Evolutionary conservation across 2,113 vertebrate species (phyloP).

Genomic region (Triplophysa dalaica): DNA sequence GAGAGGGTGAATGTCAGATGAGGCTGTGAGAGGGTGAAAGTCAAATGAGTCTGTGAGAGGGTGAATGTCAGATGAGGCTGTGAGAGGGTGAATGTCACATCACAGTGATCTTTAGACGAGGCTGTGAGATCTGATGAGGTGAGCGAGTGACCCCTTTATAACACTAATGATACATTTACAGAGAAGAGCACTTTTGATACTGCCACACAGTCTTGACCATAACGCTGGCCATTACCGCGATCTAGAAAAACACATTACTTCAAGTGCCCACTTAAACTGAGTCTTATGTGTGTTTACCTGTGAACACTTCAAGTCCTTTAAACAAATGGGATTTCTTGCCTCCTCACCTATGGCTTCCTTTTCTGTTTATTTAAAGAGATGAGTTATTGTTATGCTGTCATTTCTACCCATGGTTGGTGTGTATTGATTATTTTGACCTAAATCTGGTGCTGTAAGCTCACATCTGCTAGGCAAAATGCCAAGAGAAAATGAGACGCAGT

Average conservation of each 20-base stretch:
- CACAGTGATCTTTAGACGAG: not conserved
- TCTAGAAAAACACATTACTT: not conserved
- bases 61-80: too few species aligned
- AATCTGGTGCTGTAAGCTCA: slow-evolving; percentile 6
- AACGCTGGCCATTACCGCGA: not conserved
- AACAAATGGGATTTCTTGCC: not conserved
- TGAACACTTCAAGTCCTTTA: not conserved
- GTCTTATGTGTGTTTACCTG: slow-evolving; percentile 16
- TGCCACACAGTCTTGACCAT: not conserved
- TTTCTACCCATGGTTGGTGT: not conserved
- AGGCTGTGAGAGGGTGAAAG: too few species aligned
- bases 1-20: too few species aligned
- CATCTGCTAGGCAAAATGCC: slow-evolving; percentile 17
- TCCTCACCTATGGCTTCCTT: not conserved
- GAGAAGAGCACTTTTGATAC: slow-evolving; percentile 14
- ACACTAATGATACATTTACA: slow-evolving; percentile 10
- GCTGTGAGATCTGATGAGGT: not conserved
- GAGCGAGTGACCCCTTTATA: not conserved
- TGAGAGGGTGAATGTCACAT: too few species aligned
- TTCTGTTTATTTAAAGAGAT: slow-evolving; percentile 14
- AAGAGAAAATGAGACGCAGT: not conserved
- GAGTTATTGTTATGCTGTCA: slow-evolving; percentile 2
- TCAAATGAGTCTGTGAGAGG: too few species aligned
- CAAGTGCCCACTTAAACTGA: slow-evolving; percentile 21
- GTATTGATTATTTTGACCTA: slow-evolving; percentile 36